Base-by-base conservation (phyloP, 2,113 vertebrate genomes). In the Mola mola region DNA sequence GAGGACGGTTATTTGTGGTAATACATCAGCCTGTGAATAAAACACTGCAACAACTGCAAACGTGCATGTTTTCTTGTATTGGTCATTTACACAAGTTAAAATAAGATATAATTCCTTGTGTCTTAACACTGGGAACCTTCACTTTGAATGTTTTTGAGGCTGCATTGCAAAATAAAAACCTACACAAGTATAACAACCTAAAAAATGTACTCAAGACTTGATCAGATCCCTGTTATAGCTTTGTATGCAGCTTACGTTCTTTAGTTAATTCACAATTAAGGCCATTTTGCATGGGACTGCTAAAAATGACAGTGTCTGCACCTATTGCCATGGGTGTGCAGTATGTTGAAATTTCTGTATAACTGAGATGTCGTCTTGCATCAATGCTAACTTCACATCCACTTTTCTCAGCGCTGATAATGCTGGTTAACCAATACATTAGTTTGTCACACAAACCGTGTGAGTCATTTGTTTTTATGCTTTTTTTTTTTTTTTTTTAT, bases 341-440 rank as follows among this genome's bases (percentile, higher is more conserved):
- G n/a, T 33, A 8, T 37, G 60, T 68, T 62, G 64, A 70, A 78
- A 79, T 60, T 34, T 68, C 63, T 72, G 11, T 20, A 3, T 26
- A 50, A 20, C 13, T 55, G 10, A 57, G 62, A 66, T 29, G 28
- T 77, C 72, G 62, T 55, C 59, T 62, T 81, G 66, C 22, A 29
- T 72, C 72, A 79, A 5, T 26, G 37, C 22, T 58, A 25, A n/a
- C 33, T 33, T 49, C 56, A 56, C n/a, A 42, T 67, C 58, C 26
- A 57, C 55, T 50, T 67, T 52, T 51, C 48, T 61, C 43, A n/a
- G 2, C 16, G 15, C 12, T 6, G 26, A 19, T 8, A 4, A 36
- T 7, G 7, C 31, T 56, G 22, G 11, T 25, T 49, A 49, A 62
- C 42, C 56, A 21, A 64, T 59, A 36, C 21, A 4, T 21, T 5